A percentile compares a stretch with the other conserved stretches of the same genome.
phyloP scores from a whole-genome alignment of 2,113 vertebrate genomes.

The Dascyllus trimaculatus region DNA sequence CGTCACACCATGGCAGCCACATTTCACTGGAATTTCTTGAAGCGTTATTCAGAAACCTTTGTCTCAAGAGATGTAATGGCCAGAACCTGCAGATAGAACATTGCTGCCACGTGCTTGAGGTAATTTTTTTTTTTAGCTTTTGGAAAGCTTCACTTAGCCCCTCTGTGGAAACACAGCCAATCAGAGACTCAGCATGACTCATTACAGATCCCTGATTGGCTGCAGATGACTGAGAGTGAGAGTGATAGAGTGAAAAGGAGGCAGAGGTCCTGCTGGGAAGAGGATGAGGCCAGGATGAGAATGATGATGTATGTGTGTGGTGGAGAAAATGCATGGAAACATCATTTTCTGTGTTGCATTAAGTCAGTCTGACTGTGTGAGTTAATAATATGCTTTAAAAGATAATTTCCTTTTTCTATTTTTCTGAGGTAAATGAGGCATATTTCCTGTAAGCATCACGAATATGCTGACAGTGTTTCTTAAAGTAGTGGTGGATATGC shows the following conservation, averaged over 20 bases:
- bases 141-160: not conserved
- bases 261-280: not conserved
- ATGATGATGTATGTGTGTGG: not conserved
- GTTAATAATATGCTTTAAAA: too few relatives aligned
- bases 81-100: not conserved
- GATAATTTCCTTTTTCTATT: too few relatives aligned
- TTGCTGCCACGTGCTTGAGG: too few relatives aligned
- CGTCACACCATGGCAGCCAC: not conserved
- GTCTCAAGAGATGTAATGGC: not conserved
- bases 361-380: not conserved
- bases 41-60: not conserved
- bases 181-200: slow-evolving; percentile 8
- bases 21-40: not conserved
- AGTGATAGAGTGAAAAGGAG: not conserved
- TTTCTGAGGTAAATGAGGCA: too few relatives aligned
- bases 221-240: slow-evolving; percentile 8
- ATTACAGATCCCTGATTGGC: slow-evolving; percentile 20
- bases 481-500: too few relatives aligned
- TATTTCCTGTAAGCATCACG: too few relatives aligned
- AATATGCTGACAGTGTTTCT: too few relatives aligned
- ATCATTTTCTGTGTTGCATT: not conserved
- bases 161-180: not conserved
- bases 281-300: not conserved
- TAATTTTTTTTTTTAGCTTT: not conserved
- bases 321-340: not conserved